Evolutionary conservation across 1,140 invertebrate species (phyloP).

Genomic region (Drosophila repleta): DNA sequence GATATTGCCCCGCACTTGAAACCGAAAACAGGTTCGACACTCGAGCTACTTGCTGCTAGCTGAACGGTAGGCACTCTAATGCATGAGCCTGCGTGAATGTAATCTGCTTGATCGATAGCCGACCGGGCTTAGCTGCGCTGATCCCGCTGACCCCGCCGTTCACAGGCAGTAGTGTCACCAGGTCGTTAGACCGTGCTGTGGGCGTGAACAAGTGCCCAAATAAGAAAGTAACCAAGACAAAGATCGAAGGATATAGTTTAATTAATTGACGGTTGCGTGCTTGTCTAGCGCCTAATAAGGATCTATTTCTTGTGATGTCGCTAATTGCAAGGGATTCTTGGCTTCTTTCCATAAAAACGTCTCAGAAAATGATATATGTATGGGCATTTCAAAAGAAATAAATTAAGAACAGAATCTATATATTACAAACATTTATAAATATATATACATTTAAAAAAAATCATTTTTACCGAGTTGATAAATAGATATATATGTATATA

Average conservation of each 20-base stretch:
- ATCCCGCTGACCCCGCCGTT: neutral
- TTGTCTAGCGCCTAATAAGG: constrained; percentile 53
- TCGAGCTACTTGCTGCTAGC: constrained; percentile 27
- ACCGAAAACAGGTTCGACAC: constrained; percentile 51
- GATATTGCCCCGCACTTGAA: constrained; percentile 60
- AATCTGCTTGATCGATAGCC: constrained; percentile 47
- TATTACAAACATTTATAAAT: too few relatives aligned
- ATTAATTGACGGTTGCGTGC: constrained; percentile 64
- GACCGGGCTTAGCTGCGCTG: constrained; percentile 5
- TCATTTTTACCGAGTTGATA: too few relatives aligned
- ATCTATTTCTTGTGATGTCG: constrained; percentile 47
- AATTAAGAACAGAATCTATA: neutral
- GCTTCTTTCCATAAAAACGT: constrained; percentile 1
- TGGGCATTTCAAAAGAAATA: neutral
- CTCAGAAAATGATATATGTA: neutral
- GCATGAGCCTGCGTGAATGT: constrained; percentile 26
- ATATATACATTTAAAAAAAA: too few relatives aligned
- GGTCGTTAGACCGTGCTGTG: constrained; percentile 53
- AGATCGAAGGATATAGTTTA: constrained; percentile 38
- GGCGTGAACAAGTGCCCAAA: constrained; percentile 13
- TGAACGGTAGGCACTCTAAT: constrained; percentile 51
- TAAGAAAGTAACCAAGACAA: constrained; percentile 6
- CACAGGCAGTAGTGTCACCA: constrained; percentile 65
- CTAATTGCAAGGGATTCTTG: constrained; percentile 32
- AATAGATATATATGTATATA: too few relatives aligned